phyloP scores from a whole-genome alignment of 2,113 vertebrate species.

The Pseudopodoces humilis region DNA sequence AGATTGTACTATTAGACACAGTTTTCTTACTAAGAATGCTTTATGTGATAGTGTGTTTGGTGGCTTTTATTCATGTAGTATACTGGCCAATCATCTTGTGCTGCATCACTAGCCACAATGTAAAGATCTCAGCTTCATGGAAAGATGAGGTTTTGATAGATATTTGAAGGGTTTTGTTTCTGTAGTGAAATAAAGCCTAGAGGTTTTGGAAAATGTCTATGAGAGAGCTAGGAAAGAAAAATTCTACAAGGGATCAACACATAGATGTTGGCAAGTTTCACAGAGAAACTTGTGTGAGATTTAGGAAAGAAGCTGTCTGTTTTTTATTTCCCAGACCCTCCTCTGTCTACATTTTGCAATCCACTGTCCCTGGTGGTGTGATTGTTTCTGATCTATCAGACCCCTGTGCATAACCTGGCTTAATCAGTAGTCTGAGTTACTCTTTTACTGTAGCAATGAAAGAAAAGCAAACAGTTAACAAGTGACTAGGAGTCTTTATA shows the following conservation, averaged over 20 bases:
- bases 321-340: background rate
- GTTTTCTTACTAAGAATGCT: background rate
- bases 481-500: slow-evolving; percentile 43
- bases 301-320: background rate
- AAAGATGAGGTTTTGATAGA: background rate
- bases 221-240: background rate
- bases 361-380: background rate
- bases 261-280: background rate
- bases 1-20: background rate
- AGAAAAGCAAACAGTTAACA: slow-evolving; percentile 74
- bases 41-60: rapidly evolving
- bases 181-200: background rate
- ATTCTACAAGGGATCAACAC: background rate
- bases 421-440: slow-evolving; percentile 69
- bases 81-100: background rate
- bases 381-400: slow-evolving; percentile 25
- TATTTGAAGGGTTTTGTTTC: background rate
- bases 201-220: background rate
- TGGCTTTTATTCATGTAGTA: background rate
- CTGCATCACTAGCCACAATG: background rate
- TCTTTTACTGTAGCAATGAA: slow-evolving; percentile 64
- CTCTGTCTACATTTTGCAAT: slow-evolving; percentile 36
- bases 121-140: background rate
- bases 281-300: background rate
- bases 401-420: slow-evolving; percentile 6